These are phyloP conservation scores for Nephrotoma appendiculata DNA, from an alignment of 2,888 invertebrate genomes.

Conservation along the genomic window DNA sequence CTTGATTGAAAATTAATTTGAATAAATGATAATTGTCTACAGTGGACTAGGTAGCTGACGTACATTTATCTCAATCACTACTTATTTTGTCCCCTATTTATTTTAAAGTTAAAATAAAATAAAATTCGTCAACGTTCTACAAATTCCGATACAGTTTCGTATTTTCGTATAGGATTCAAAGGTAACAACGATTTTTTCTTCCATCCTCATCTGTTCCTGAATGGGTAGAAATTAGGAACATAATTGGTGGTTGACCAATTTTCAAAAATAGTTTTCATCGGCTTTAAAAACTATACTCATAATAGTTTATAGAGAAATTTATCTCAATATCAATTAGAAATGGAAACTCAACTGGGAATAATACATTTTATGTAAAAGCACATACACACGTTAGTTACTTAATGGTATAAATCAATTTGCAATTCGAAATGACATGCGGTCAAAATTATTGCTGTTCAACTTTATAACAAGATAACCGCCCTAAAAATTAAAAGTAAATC, in stretches of 20 bases:
- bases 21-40: background rate
- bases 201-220: too few relatives aligned
- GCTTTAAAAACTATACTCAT: background rate
- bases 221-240: background rate
- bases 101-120: background rate
- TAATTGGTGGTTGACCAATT: background rate
- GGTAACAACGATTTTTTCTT: too few relatives aligned
- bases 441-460: background rate
- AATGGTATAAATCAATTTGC: background rate
- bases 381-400: background rate
- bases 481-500: background rate
- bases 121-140: background rate
- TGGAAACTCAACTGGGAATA: background rate
- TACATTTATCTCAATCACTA: background rate
- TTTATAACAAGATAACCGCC: background rate
- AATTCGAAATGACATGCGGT: background rate
- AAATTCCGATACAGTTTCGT: background rate
- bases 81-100: background rate
- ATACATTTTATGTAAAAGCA: background rate
- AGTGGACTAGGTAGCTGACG: background rate
- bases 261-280: background rate
- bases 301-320: background rate
- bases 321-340: background rate
- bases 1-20: background rate
- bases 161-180: background rate